These are phyloP conservation scores for Apoda limacodes DNA, from an alignment of 2,888 invertebrate genomes.

Conservation along the genomic window DNA sequence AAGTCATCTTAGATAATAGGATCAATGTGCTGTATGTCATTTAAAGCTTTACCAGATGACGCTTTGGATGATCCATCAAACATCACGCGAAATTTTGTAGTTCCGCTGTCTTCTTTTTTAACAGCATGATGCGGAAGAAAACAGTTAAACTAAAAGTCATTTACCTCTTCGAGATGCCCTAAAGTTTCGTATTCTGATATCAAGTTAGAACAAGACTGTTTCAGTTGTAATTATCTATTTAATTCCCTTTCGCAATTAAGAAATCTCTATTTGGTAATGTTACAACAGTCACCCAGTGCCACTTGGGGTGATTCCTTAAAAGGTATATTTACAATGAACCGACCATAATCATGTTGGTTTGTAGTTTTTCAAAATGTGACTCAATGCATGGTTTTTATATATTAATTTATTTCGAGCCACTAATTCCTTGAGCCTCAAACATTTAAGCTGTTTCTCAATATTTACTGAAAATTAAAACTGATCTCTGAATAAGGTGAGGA, in stretches of 20 bases:
- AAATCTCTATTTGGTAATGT: constrained; percentile 3
- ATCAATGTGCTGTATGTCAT: constrained; percentile 5
- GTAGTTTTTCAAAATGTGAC: constrained; percentile 10
- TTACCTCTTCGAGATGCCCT: too few relatives aligned
- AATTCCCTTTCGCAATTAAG: constrained; percentile 10
- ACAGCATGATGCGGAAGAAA: too few relatives aligned
- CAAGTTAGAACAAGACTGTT: constrained; percentile 6
- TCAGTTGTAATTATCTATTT: constrained; percentile 2
- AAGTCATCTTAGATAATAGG: constrained; percentile 7
- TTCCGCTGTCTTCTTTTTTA: too few relatives aligned
- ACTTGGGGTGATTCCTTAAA: constrained; percentile 12
- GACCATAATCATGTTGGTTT: constrained; percentile 14
- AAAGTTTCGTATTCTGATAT: too few relatives aligned
- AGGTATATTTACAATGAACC: constrained; percentile 19
- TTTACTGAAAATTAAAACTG: constrained; percentile 2
- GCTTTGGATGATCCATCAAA: constrained; percentile 1
- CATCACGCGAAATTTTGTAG: too few relatives aligned
- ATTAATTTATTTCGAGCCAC: constrained; percentile 5
- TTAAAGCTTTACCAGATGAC: constrained; percentile 2
- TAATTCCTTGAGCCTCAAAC: constrained; percentile 2
- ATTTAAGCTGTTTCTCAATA: neutral
- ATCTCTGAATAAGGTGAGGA: too few relatives aligned
- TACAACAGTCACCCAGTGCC: constrained; percentile 7
- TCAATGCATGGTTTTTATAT: constrained; percentile 14
- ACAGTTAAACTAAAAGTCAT: too few relatives aligned